phyloP scores from a whole-genome alignment of 2,113 vertebrate species.

The Psophia crepitans region DNA sequence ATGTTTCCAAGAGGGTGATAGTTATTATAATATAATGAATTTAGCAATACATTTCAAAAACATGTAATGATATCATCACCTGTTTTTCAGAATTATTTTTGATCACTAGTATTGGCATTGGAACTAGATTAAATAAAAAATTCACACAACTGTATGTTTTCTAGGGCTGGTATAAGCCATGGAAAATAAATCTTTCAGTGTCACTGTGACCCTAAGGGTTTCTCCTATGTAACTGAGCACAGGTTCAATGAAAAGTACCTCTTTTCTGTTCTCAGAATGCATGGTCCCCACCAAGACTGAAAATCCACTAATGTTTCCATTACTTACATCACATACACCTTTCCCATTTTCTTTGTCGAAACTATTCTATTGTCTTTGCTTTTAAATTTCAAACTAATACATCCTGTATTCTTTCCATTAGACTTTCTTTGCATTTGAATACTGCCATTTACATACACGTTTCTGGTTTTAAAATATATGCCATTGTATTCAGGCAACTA shows the following conservation, averaged over 20 bases:
- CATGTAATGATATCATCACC: not conserved
- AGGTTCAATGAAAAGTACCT: not conserved
- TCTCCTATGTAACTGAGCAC: not conserved
- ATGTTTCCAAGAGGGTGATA: not conserved
- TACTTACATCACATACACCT: not conserved
- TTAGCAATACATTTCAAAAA: not conserved
- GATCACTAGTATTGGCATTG: not conserved
- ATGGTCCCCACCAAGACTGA: not conserved
- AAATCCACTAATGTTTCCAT: not conserved
- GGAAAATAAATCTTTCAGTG: not conserved
- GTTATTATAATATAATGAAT: not conserved
- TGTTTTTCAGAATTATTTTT: not conserved
- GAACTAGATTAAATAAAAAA: not conserved
- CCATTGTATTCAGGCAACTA: not conserved
- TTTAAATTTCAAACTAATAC: not conserved
- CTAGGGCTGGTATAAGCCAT: not conserved
- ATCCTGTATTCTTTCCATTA: not conserved
- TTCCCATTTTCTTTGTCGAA: not conserved
- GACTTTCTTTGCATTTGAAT: not conserved
- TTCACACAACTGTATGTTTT: not conserved
- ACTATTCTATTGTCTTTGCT: not conserved
- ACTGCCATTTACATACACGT: not conserved
- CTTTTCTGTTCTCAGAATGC: not conserved
- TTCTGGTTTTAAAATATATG: not conserved
- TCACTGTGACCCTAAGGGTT: not conserved